Base-by-base conservation (phyloP, 2,113 vertebrate genomes). In the Mobula hypostoma region DNA sequence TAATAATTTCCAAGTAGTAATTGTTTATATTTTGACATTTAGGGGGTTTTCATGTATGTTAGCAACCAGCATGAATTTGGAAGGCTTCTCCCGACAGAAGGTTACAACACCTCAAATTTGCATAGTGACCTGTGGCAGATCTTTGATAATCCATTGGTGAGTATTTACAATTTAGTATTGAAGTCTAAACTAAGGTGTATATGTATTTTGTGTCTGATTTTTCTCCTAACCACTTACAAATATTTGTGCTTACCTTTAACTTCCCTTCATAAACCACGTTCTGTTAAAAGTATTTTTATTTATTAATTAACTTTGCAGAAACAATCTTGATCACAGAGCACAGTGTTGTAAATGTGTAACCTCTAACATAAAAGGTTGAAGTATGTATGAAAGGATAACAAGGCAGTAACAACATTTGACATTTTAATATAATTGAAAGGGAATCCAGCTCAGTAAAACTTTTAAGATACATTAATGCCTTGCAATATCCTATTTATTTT, bases 101-200 rank as follows among this genome's bases (percentile, higher is more conserved):
- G 98, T 97, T 99, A 99, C 95, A 99, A 99, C 95, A 98, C 95
- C 87, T 98, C 98, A 79, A 98, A 98, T 96, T 98, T 98, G 95
- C 98, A 99, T 97, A 98, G 97, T 90, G 98, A 99, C 96, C 97
- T 99, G 95, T 99, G 99, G 99, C 98, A 99, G 96, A 98, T 99
- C 95, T 99, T 98, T 97, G 98, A 99, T 97, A 99, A 99, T 96
- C 98, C 98, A n/a, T 95, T 98, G 98, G 99, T 99, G 97, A 95
- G 98, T 97, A 95, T 93, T 68, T 56, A 82, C n/a, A 92, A 76
- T 66, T 66, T 66, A n/a, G 29, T 66, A 66, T 19, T 66, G 17
- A 19, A 19, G 85, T 90, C n/a, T 63, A 17, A n/a, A 66, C n/a
- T 90, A 15, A 66, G 14, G 17, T 0, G 12, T 17, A 5, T 14